A percentile compares a stretch with the other conserved stretches of the same genome.
phyloP scores from a whole-genome alignment of 2,113 vertebrate species.

The Chaetorhynchus papuensis region DNA sequence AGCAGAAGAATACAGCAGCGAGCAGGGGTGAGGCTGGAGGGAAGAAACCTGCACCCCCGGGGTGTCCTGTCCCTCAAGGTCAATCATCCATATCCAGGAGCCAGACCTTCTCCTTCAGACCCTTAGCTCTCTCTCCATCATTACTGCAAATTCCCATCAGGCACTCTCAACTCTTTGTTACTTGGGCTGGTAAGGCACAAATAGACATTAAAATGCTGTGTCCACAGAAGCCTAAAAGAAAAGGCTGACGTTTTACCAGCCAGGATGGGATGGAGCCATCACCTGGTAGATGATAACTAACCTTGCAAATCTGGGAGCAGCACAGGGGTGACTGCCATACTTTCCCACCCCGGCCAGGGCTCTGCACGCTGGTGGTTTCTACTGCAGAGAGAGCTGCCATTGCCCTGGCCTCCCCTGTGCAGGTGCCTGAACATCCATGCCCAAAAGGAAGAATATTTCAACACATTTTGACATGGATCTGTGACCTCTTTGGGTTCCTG shows the following conservation, averaged over 20 bases:
- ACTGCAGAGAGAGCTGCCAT: accelerated
- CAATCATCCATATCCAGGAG: not conserved
- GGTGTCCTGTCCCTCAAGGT: not conserved
- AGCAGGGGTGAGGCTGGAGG: accelerated
- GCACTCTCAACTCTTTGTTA: not conserved
- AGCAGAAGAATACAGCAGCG: not conserved
- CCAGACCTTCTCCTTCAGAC: not conserved
- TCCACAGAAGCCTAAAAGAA: not conserved
- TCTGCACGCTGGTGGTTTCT: not conserved
- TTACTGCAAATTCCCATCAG: not conserved
- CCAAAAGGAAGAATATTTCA: not conserved
- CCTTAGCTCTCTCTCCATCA: not conserved
- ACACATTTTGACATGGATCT: accelerated
- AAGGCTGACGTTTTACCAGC: not conserved
- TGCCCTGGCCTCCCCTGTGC: not conserved
- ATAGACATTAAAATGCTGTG: not conserved
- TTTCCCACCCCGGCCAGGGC: not conserved
- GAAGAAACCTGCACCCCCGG: not conserved
- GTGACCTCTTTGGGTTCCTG: not conserved
- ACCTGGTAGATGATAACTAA: not conserved
- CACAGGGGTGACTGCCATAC: accelerated
- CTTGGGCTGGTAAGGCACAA: not conserved
- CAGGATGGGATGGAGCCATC: not conserved
- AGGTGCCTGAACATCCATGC: not conserved
- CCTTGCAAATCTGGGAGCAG: not conserved